A percentile compares a stretch with the other conserved stretches of the same genome.
These are phyloP conservation scores for Lethocerus indicus DNA, from an alignment of 1,140 invertebrate genomes.

Conservation along the genomic window DNA sequence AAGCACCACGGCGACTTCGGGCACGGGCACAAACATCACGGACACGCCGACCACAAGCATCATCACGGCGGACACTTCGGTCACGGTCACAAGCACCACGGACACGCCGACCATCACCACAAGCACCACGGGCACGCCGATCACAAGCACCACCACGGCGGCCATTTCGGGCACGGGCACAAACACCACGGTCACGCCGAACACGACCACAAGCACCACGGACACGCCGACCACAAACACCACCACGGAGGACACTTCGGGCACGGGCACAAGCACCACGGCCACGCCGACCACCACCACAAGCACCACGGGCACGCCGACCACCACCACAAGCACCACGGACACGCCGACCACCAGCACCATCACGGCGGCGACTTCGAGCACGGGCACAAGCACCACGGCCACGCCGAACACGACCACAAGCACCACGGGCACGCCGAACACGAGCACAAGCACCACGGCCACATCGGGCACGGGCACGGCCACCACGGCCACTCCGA, in stretches of 20 bases:
- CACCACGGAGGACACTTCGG: slow-evolving; percentile 10
- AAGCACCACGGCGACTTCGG: slow-evolving; percentile 9
- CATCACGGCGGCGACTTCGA: slow-evolving; percentile 8
- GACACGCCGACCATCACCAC: slow-evolving; percentile 8
- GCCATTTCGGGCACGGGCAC: slow-evolving; percentile 9
- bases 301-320: slow-evolving; percentile 8
- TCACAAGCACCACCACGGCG: slow-evolving; percentile 10
- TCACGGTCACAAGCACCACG: slow-evolving; percentile 11
- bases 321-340: slow-evolving; percentile 10
- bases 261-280: slow-evolving; percentile 12
- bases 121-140: slow-evolving; percentile 10
- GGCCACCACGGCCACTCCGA: slow-evolving; percentile 1
- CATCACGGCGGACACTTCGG: slow-evolving; percentile 8
- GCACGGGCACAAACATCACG: slow-evolving; percentile 11
- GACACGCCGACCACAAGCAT: slow-evolving; percentile 9
- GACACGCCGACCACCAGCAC: slow-evolving; percentile 8
- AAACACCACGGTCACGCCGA: slow-evolving; percentile 8
- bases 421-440: slow-evolving; percentile 2
- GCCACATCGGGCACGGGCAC: slow-evolving; percentile 4
- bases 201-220: slow-evolving; percentile 10
- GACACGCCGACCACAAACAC: slow-evolving; percentile 8
- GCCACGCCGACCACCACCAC: slow-evolving; percentile 8
- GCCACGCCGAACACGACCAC: slow-evolving; percentile 3
- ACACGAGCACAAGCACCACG: slow-evolving; percentile 8
- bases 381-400: slow-evolving; percentile 10